Evolutionary conservation across 2,797 vertebrate genomes (phyloP).

Genomic region (Ctenopoma kingsleyae): DNA sequence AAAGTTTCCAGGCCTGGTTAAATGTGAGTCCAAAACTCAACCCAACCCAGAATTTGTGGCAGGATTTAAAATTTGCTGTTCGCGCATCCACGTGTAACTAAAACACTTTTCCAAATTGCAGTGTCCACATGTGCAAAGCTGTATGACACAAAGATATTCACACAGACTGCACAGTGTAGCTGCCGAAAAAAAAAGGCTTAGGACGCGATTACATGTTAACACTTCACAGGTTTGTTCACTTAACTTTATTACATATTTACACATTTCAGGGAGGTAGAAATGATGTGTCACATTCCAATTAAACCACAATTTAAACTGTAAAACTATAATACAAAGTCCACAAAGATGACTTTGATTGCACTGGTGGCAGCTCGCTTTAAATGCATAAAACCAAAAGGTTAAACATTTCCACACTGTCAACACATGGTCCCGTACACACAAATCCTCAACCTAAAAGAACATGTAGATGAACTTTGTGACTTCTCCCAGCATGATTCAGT

Average conservation of each 20-base stretch:
- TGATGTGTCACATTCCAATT: no score
- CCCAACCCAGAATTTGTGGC: not conserved
- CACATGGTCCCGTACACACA: not conserved
- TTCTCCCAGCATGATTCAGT: not conserved
- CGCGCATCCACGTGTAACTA: not conserved
- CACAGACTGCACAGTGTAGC: not conserved
- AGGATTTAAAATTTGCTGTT: not conserved
- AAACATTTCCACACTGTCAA: not conserved
- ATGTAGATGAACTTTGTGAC: not conserved
- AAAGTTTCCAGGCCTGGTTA: not conserved
- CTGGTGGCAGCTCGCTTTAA: not conserved
- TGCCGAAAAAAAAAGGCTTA: not conserved
- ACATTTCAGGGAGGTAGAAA: not conserved
- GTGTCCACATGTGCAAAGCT: slow-evolving; percentile 11
- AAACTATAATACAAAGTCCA: slow-evolving; percentile 7
- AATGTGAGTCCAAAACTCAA: not conserved
- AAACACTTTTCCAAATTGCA: not conserved
- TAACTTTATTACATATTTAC: no score
- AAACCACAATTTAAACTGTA: no score
- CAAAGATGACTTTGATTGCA: not conserved
- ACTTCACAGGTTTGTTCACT: not conserved
- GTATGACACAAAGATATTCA: not conserved
- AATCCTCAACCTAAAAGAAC: not conserved
- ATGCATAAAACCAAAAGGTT: not conserved
- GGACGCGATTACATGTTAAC: not conserved